These are phyloP conservation scores for Aviceda subcristata DNA, from an alignment of 2,113 vertebrate genomes.

Conservation along the genomic window DNA sequence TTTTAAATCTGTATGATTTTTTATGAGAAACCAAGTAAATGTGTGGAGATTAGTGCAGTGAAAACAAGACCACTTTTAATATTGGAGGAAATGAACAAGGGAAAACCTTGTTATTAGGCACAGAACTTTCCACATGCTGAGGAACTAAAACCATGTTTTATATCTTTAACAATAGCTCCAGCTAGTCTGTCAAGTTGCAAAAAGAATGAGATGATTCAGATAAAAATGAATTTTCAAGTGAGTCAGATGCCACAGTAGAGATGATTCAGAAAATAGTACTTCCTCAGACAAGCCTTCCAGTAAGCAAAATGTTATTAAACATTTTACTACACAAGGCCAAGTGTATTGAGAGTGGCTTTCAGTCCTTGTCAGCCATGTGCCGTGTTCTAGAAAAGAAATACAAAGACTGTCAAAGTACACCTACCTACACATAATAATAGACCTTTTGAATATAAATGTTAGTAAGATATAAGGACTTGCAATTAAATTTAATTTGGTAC, in stretches of 20 bases:
- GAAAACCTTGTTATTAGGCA: not conserved
- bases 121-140: not conserved
- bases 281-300: not conserved
- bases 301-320: not conserved
- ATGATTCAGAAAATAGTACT: not conserved
- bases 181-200: not conserved
- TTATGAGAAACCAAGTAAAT: not conserved
- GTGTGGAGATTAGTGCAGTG: not conserved
- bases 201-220: not conserved
- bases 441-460: not conserved
- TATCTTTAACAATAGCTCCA: not conserved
- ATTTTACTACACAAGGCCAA: not conserved
- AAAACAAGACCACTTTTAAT: not conserved
- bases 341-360: not conserved
- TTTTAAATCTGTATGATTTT: not conserved
- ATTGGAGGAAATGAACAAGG: not conserved
- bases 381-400: not conserved
- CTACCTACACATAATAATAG: not conserved
- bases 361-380: not conserved
- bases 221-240: not conserved
- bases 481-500: not conserved
- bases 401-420: not conserved
- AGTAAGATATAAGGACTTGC: not conserved
- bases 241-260: not conserved
- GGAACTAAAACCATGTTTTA: not conserved